Conservation (phyloP, 2,113 vertebrate species). For the Vicugna pacos region DNA sequence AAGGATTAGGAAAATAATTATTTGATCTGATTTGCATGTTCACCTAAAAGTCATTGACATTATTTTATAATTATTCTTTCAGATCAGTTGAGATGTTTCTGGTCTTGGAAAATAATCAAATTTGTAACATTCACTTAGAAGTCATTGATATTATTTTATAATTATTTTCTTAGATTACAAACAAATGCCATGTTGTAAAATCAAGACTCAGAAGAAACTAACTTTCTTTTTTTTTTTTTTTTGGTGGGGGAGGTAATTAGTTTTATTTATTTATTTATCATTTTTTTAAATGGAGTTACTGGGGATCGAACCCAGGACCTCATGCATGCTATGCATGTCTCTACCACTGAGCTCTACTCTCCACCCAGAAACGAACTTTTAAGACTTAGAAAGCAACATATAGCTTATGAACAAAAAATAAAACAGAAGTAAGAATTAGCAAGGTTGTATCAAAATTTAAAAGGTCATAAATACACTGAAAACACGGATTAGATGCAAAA, state of each 20-base stretch:
- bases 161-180: neutral
- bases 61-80: constrained; percentile 41
- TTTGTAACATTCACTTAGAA: neutral
- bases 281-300: too few relatives aligned
- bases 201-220: neutral
- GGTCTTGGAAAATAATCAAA: constrained; percentile 46
- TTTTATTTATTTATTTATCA: too few relatives aligned
- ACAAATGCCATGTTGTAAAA: constrained; percentile 1
- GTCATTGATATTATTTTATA: neutral
- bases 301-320: too few relatives aligned
- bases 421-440: neutral
- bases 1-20: constrained; percentile 9
- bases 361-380: neutral
- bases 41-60: neutral
- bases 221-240: neutral
- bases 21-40: neutral
- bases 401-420: neutral
- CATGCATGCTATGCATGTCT: too few relatives aligned
- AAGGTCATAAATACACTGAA: constrained; percentile 27
- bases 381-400: neutral
- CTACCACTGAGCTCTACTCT: too few relatives aligned
- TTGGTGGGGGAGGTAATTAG: too few relatives aligned
- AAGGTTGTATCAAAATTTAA: neutral
- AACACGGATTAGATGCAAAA: neutral
- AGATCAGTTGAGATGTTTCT: neutral